A percentile compares a stretch with the other conserved stretches of the same genome.
These are phyloP conservation scores for Acanthornis magna DNA, from an alignment of 2,797 vertebrate species.

Conservation along the genomic window DNA sequence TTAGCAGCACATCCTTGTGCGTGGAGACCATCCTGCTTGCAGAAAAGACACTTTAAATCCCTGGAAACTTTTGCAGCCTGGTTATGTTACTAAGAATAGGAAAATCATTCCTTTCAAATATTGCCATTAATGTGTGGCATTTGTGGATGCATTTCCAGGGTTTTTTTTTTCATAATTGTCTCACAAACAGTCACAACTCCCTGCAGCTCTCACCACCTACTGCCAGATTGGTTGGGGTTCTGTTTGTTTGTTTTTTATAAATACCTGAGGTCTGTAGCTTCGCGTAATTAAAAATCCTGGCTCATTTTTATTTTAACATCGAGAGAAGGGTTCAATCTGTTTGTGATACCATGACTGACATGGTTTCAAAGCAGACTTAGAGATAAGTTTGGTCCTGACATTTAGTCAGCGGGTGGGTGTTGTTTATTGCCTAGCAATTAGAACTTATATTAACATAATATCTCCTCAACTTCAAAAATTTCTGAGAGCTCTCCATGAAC, in stretches of 20 bases:
- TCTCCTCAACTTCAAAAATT: slow-evolving; percentile 61
- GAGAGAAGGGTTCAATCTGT: slow-evolving; percentile 39
- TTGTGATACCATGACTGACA: slow-evolving; percentile 64
- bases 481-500: slow-evolving; percentile 34
- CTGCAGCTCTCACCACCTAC: neutral
- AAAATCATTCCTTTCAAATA: neutral
- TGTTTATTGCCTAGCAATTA: slow-evolving; percentile 77
- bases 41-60: neutral
- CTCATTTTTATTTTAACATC: neutral
- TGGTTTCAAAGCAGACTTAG: slow-evolving; percentile 64
- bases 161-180: neutral
- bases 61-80: neutral
- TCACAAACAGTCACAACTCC: neutral
- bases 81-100: neutral
- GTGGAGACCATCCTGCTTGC: neutral
- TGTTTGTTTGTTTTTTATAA: neutral
- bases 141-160: neutral
- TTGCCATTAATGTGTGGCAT: neutral
- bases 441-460: slow-evolving; percentile 71
- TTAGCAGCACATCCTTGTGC: neutral
- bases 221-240: neutral
- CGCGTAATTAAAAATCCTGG: neutral
- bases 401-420: slow-evolving; percentile 66
- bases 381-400: slow-evolving; percentile 71
- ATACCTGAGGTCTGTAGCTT: neutral